These are phyloP conservation scores for Microtus pennsylvanicus DNA, from an alignment of 2,113 vertebrate species.

Conservation along the genomic window DNA sequence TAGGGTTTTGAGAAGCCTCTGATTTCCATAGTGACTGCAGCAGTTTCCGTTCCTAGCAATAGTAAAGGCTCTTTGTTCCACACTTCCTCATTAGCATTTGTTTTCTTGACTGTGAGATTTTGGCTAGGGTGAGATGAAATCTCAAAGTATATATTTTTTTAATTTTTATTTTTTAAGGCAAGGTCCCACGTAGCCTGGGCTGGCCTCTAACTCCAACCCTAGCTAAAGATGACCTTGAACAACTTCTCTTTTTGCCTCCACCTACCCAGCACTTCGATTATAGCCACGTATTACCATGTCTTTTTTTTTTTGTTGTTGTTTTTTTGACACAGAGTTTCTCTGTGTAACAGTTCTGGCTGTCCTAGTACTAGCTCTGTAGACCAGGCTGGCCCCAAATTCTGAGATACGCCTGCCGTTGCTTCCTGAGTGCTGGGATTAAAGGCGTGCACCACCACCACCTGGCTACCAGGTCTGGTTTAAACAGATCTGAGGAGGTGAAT, in stretches of 20 bases:
- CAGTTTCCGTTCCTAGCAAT: not conserved
- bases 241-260: not conserved
- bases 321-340: too few species aligned
- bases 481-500: not conserved
- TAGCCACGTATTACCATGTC: too few species aligned
- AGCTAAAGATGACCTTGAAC: not conserved
- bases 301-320: too few species aligned
- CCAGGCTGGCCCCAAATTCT: too few species aligned
- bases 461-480: not conserved
- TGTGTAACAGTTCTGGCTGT: too few species aligned
- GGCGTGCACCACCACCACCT: not conserved
- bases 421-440: not conserved
- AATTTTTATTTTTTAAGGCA: not conserved
- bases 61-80: not conserved
- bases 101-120: not conserved
- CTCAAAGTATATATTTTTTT: not conserved
- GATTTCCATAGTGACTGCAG: not conserved
- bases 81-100: not conserved
- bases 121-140: not conserved
- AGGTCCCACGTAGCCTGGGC: not conserved
- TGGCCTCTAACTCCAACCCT: not conserved
- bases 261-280: not conserved
- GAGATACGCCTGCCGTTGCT: too few species aligned
- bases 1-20: not conserved
- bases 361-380: too few species aligned